These are phyloP conservation scores for Myotis findleyi DNA, from an alignment of 2,797 vertebrate genomes.

Conservation along the genomic window DNA sequence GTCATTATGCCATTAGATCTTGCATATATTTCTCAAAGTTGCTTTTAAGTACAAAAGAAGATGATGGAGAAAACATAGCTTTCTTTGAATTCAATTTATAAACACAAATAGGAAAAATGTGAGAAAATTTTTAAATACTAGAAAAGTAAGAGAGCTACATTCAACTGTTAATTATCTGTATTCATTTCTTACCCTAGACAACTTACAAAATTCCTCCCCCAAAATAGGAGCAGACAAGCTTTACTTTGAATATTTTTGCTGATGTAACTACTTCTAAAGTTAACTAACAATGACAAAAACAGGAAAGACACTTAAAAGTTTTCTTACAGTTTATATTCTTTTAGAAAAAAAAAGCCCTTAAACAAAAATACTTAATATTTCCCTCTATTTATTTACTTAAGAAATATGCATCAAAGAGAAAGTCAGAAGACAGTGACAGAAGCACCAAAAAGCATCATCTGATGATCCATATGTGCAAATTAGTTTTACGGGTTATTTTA, in stretches of 20 bases:
- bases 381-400: not conserved
- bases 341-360: not conserved
- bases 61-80: slow-evolving; percentile 25
- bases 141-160: not conserved
- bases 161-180: not conserved
- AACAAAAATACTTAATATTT: slow-evolving; percentile 13
- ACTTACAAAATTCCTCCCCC: slow-evolving; percentile 1
- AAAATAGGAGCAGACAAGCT: not conserved
- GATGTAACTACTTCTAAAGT: not conserved
- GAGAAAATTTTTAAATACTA: not conserved
- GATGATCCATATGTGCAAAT: not conserved
- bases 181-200: not conserved
- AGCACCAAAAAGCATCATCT: not conserved
- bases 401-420: not conserved
- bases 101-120: slow-evolving; percentile 16
- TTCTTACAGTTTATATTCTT: not conserved
- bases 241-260: slow-evolving; percentile 39
- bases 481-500: not conserved
- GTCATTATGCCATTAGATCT: not conserved
- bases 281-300: slow-evolving; percentile 7
- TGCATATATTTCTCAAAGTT: slow-evolving; percentile 47
- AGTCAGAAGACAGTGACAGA: not conserved
- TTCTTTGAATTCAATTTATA: slow-evolving; percentile 21
- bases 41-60: slow-evolving; percentile 24
- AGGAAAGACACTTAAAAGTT: not conserved